Evolutionary conservation across 2,113 vertebrate genomes (phyloP).

Genomic region (Rhinoderma darwinii): DNA sequence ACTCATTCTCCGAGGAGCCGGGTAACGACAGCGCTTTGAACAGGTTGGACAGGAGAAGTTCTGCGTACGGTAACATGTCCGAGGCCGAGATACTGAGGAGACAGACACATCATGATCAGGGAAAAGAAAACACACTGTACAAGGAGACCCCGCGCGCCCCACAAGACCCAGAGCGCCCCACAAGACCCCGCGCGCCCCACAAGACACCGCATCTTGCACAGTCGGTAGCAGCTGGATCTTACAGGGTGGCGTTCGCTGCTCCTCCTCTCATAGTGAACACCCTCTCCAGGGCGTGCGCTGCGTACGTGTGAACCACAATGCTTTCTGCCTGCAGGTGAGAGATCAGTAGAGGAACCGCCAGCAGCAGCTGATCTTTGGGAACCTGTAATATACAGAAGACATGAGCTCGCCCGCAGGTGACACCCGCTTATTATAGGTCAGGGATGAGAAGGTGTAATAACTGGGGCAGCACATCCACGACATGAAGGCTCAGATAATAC

Average conservation of each 20-base stretch:
- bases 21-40: constrained; percentile 93
- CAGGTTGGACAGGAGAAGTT: constrained; percentile 91
- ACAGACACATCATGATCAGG: constrained; percentile 62
- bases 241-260: constrained; percentile 80
- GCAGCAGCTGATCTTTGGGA: constrained; percentile 92
- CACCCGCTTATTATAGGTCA: background rate
- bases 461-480: background rate
- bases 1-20: constrained; percentile 96
- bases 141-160: too few relatives aligned
- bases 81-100: constrained; percentile 84
- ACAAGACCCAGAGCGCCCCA: too few relatives aligned
- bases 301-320: constrained; percentile 93
- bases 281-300: constrained; percentile 93
- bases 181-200: too few relatives aligned
- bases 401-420: background rate
- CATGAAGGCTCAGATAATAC: too few relatives aligned
- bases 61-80: constrained; percentile 92
- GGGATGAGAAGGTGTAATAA: too few relatives aligned
- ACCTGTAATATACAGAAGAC: constrained; percentile 73
- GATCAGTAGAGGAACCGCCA: constrained; percentile 90
- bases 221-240: too few relatives aligned
- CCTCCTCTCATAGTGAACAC: constrained; percentile 96
- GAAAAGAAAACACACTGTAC: too few relatives aligned
- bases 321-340: constrained; percentile 92
- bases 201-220: background rate